phyloP scores from a whole-genome alignment of 2,888 invertebrate genomes.

The Argynnis bischoffii region DNA sequence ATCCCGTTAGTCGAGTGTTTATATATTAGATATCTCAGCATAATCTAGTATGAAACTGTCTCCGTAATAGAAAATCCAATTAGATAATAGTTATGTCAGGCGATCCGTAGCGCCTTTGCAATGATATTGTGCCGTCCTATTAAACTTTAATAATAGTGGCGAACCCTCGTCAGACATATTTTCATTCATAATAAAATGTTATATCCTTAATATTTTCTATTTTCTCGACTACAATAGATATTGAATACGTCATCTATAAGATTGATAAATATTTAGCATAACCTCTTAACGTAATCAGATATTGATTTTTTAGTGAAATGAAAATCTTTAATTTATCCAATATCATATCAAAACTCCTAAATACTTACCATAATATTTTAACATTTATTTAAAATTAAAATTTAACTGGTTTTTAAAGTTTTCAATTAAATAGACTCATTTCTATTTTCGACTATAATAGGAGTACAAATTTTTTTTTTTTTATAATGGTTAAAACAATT shows the following conservation, averaged over 20 bases:
- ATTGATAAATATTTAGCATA: slow-evolving; percentile 9
- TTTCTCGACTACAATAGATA: slow-evolving; percentile 18
- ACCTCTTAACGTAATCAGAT: neutral
- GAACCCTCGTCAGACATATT: slow-evolving; percentile 62
- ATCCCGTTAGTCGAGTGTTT: slow-evolving; percentile 10
- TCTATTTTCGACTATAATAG: too few relatives aligned
- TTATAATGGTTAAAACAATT: neutral
- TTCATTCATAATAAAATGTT: slow-evolving; percentile 38
- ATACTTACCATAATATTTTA: too few relatives aligned
- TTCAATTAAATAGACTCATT: too few relatives aligned
- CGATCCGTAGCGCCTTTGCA: slow-evolving; percentile 19
- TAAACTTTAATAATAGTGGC: slow-evolving; percentile 58
- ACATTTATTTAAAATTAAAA: too few relatives aligned
- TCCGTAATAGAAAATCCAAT: slow-evolving; percentile 27
- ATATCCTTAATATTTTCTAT: slow-evolving; percentile 25
- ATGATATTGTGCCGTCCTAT: slow-evolving; percentile 29
- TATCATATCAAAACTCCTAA: too few relatives aligned
- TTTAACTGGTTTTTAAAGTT: too few relatives aligned
- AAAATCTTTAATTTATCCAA: neutral
- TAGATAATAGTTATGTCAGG: slow-evolving; percentile 32
- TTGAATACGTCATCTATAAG: slow-evolving; percentile 29
- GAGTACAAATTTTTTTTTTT: neutral
- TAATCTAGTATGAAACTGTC: slow-evolving; percentile 17
- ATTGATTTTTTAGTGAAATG: slow-evolving; percentile 3
- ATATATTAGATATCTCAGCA: slow-evolving; percentile 17